A percentile compares a stretch with the other conserved stretches of the same genome.
phyloP scores from a whole-genome alignment of 2,797 vertebrate genomes.

The Manis javanica region DNA sequence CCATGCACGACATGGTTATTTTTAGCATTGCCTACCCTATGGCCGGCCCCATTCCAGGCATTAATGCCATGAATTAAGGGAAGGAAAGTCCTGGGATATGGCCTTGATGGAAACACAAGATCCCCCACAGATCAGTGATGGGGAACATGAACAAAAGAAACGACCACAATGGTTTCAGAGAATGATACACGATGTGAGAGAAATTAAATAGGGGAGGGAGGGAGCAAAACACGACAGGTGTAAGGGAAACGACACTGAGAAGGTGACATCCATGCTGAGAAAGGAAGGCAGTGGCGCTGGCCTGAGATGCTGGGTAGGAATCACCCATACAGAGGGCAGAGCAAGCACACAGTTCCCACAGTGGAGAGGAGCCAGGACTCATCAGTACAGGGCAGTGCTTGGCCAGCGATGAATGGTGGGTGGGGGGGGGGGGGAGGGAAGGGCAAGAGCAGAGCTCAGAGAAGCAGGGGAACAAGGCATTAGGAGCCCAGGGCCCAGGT shows the following conservation, averaged over 20 bases:
- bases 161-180: background rate
- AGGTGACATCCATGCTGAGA: no score
- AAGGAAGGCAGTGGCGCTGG: no score
- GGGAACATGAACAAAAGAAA: background rate
- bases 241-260: background rate
- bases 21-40: background rate
- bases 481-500: no score
- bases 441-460: background rate
- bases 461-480: background rate
- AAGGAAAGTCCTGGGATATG: no score
- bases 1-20: background rate
- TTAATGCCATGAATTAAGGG: background rate
- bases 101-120: background rate
- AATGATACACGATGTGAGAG: background rate
- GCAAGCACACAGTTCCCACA: no score
- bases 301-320: no score
- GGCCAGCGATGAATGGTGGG: accelerated
- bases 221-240: background rate
- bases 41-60: background rate
- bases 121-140: background rate
- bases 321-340: no score
- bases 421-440: no score
- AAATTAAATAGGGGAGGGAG: background rate
- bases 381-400: background rate
- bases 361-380: no score